Percentiles rank a stretch among this genome's conserved stretches.
These are phyloP conservation scores for Meandrina meandrites DNA, from an alignment of 92 coral and sea anemone species.

Conservation along the genomic window DNA sequence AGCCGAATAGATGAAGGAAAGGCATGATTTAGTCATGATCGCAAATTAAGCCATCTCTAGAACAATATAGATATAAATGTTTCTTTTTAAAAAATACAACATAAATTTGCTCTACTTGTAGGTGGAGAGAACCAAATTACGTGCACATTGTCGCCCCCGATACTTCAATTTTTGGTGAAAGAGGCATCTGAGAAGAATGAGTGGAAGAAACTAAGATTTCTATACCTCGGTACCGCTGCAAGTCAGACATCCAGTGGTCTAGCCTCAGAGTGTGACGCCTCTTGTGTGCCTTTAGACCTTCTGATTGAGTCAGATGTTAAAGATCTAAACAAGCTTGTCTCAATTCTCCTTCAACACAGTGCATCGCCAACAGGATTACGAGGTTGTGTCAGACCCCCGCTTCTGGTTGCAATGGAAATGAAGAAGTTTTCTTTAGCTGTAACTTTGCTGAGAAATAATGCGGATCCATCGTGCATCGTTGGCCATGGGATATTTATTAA, in stretches of 20 bases:
- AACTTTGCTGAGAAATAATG: conserved; percentile 55
- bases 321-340: conserved; percentile 43
- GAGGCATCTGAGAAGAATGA: conserved; percentile 51
- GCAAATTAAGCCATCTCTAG: too few species aligned
- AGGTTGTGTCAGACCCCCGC: conserved; percentile 45
- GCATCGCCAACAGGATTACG: conserved; percentile 53
- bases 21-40: too few species aligned
- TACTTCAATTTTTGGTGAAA: conserved; percentile 51
- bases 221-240: conserved; percentile 73
- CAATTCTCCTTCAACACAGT: conserved; percentile 46
- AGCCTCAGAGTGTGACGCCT: conserved; percentile 74
- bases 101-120: conserved; percentile 9
- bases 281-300: conserved; percentile 65
- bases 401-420: conserved; percentile 54
- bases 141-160: conserved; percentile 51
- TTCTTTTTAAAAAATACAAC: neutral
- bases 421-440: conserved; percentile 60
- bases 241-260: conserved; percentile 61
- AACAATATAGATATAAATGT: neutral
- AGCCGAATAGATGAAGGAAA: too few species aligned
- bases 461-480: conserved; percentile 63
- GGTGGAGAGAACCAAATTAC: conserved; percentile 68
- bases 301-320: conserved; percentile 50
- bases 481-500: conserved; percentile 24
- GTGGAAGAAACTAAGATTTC: conserved; percentile 69